phyloP scores from a whole-genome alignment of 2,797 vertebrate species.

The Eospalax fontanierii region DNA sequence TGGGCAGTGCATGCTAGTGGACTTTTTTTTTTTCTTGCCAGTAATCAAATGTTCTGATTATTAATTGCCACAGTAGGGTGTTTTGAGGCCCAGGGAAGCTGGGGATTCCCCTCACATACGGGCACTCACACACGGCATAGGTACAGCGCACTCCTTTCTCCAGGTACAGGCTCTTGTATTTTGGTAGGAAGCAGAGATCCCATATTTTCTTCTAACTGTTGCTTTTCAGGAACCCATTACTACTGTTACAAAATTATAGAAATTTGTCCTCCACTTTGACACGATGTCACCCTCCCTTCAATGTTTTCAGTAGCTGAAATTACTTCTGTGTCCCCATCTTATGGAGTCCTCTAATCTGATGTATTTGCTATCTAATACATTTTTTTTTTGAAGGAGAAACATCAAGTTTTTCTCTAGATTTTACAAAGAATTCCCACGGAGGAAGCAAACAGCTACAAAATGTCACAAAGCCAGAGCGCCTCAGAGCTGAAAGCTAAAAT shows the following conservation, averaged over 20 bases:
- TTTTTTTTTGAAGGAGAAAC: conserved; percentile 74
- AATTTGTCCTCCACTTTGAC: background rate
- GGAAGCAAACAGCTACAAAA: conserved; percentile 73
- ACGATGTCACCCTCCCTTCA: background rate
- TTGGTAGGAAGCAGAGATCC: background rate
- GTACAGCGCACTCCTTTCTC: background rate
- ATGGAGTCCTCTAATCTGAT: background rate
- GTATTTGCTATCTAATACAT: conserved; percentile 13
- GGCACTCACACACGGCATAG: background rate
- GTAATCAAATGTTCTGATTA: background rate
- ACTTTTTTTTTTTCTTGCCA: background rate
- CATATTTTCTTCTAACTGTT: conserved; percentile 43
- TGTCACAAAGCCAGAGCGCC: conserved; percentile 59
- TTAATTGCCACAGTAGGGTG: background rate
- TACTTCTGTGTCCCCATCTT: background rate
- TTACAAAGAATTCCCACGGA: conserved; percentile 66
- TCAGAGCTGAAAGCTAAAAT: conserved; percentile 74
- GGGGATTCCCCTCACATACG: background rate
- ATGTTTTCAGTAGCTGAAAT: background rate
- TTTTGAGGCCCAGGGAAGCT: background rate
- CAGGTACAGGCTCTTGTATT: background rate
- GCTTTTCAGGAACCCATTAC: background rate
- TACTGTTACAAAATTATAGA: background rate
- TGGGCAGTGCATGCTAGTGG: background rate
- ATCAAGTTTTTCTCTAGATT: conserved; percentile 69